Base-by-base conservation (phyloP, 2,888 invertebrate species). In the Pseudococcus longispinus region DNA sequence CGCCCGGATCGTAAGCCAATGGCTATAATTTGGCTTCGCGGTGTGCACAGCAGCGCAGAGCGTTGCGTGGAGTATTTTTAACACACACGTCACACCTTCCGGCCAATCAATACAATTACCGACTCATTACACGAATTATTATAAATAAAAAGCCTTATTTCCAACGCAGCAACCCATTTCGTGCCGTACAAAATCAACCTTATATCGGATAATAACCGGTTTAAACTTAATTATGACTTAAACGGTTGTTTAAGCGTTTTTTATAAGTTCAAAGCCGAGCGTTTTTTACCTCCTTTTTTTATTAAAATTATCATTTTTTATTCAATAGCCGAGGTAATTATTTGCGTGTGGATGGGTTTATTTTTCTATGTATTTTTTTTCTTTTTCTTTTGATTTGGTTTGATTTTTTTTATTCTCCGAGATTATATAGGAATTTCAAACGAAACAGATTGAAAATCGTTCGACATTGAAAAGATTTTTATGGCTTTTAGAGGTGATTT, bases 21-120 rank as follows among this genome's bases (percentile, higher is more conserved):
- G 42, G 77, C 37, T 80, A 80, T 42, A 42, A 80, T 80, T 42
- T 20, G 77, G 77, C 42, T 80, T 37, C 18, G n/a, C n/a, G 44
- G 44, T 46, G 15, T 13, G 44, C 13, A 11, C n/a, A 46, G 44
- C 44, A 2, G 15, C 15, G 15, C 13, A 15, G 37, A 37, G 11
- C 44, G 0, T 46, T 13, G 13, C 44, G 51, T n/a, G 37, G 37
- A n/a, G 37, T 74, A 74, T 74, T 74, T 74, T 74, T 26, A 80
- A 70, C 29, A 55, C n/a, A 13, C 42, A 42, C 42, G 37, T 80
- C 77, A 80, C 77, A 42, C 77, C 77, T 42, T 20, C n/a, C 77
- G 77, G 77, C 77, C 77, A 80, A 80, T 42, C 77, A 80, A 80
- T 80, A 80, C 77, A 42, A 80, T 80, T 80, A 80, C 70, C 60